phyloP scores from a whole-genome alignment of 2,888 invertebrate genomes.

The Caenorhabditis angaria region DNA sequence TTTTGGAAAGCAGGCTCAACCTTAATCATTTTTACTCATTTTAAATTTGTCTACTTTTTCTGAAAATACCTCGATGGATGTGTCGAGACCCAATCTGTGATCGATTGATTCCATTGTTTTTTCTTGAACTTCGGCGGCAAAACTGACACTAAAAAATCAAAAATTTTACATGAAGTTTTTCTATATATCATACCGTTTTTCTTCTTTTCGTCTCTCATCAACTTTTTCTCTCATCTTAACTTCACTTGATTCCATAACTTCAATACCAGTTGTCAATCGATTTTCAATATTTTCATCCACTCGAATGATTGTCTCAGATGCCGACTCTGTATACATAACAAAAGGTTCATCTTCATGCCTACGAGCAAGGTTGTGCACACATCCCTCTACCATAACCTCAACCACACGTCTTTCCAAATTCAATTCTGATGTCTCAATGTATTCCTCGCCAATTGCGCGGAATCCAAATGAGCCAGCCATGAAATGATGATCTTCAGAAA shows the following conservation, averaged over 20 bases:
- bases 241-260: conserved; percentile 29
- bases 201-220: conserved; percentile 47
- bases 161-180: background rate
- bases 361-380: conserved; percentile 53
- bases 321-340: conserved; percentile 59
- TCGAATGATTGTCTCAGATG: conserved; percentile 48
- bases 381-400: conserved; percentile 61
- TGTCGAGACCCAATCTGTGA: conserved; percentile 48
- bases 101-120: conserved; percentile 64
- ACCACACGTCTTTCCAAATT: conserved; percentile 48
- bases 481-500: conserved; percentile 41
- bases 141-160: conserved; percentile 67
- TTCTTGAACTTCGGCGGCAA: conserved; percentile 70
- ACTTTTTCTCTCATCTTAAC: conserved; percentile 46
- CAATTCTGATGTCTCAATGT: conserved; percentile 41
- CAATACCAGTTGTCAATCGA: conserved; percentile 26
- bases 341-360: conserved; percentile 58
- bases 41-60: too few species aligned
- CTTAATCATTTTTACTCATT: conserved; percentile 23
- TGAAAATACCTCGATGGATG: conserved; percentile 46
- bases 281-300: conserved; percentile 51
- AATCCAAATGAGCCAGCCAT: conserved; percentile 38
- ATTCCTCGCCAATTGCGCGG: conserved; percentile 43
- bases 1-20: conserved; percentile 64
- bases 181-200: conserved; percentile 39